phyloP scores from a whole-genome alignment of 1,140 invertebrate genomes.

The Magallana gigas region DNA sequence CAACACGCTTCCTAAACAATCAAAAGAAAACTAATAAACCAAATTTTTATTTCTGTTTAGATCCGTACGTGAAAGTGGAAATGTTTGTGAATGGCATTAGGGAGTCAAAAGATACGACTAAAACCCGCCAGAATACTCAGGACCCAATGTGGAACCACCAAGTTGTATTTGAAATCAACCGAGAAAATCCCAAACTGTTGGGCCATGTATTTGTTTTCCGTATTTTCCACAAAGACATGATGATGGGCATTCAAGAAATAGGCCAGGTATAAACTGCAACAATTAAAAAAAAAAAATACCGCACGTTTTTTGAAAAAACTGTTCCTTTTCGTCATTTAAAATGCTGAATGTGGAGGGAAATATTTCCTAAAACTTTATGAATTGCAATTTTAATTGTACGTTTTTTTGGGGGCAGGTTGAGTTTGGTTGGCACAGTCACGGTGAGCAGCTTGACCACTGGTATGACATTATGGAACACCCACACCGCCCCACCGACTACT shows the following conservation, averaged over 20 bases:
- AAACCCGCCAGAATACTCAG: slow-evolving; percentile 74
- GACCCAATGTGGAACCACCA: slow-evolving; percentile 76
- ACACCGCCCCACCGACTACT: slow-evolving; percentile 75
- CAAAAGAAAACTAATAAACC: background rate
- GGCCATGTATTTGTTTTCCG: slow-evolving; percentile 76
- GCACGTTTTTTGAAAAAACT: background rate
- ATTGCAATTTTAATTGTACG: background rate
- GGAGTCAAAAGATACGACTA: slow-evolving; percentile 75
- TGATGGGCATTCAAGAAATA: slow-evolving; percentile 76
- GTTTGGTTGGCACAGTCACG: slow-evolving; percentile 76
- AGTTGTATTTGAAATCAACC: slow-evolving; percentile 75
- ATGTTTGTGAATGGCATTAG: slow-evolving; percentile 76
- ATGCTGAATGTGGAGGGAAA: background rate
- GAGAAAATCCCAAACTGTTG: slow-evolving; percentile 76
- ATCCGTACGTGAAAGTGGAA: slow-evolving; percentile 76
- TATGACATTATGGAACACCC: slow-evolving; percentile 78
- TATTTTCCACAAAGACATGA: slow-evolving; percentile 76
- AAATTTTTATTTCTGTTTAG: slow-evolving; percentile 51
- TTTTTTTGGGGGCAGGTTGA: slow-evolving; percentile 65
- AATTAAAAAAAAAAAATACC: background rate
- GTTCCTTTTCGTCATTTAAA: background rate
- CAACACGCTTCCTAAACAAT: background rate
- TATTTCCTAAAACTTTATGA: background rate
- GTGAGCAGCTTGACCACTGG: slow-evolving; percentile 76
- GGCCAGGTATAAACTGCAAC: slow-evolving; percentile 67